Evolutionary conservation across 2,888 invertebrate species (phyloP).

Genomic region (Cerceris rybyensis): DNA sequence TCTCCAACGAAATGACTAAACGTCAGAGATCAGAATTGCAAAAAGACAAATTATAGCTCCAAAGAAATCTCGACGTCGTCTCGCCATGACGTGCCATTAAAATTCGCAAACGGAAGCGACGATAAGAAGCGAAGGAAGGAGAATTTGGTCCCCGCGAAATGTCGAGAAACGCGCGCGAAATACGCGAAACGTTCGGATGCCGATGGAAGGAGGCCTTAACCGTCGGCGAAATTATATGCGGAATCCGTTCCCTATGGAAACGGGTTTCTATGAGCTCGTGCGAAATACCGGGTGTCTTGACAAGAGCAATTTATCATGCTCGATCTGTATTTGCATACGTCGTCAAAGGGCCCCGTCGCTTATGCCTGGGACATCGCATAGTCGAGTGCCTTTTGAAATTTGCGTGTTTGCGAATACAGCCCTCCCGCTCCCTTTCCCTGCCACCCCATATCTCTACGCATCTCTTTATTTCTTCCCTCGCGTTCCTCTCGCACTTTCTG

Average conservation of each 20-base stretch:
- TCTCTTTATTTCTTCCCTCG: conserved; percentile 51
- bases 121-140: conserved; percentile 8
- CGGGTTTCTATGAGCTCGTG: conserved; percentile 80
- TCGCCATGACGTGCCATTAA: conserved; percentile 42
- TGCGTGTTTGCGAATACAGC: conserved; percentile 81
- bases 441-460: conserved; percentile 36
- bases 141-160: conserved; percentile 46
- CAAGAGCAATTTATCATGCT: conserved; percentile 82
- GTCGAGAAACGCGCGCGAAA: conserved; percentile 34
- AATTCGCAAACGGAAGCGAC: conserved; percentile 38
- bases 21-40: background rate
- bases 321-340: conserved; percentile 82
- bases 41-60: background rate
- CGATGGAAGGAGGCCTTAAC: conserved; percentile 60
- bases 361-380: conserved; percentile 79
- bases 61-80: background rate
- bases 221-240: conserved; percentile 77
- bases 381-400: conserved; percentile 81
- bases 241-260: conserved; percentile 74
- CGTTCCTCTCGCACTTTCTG: conserved; percentile 22
- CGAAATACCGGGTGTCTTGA: conserved; percentile 81
- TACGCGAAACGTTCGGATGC: conserved; percentile 37
- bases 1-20: background rate
- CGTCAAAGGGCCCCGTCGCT: conserved; percentile 79
- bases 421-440: conserved; percentile 48